phyloP scores from a whole-genome alignment of 2,888 invertebrate species.

The Eristalis pertinax region DNA sequence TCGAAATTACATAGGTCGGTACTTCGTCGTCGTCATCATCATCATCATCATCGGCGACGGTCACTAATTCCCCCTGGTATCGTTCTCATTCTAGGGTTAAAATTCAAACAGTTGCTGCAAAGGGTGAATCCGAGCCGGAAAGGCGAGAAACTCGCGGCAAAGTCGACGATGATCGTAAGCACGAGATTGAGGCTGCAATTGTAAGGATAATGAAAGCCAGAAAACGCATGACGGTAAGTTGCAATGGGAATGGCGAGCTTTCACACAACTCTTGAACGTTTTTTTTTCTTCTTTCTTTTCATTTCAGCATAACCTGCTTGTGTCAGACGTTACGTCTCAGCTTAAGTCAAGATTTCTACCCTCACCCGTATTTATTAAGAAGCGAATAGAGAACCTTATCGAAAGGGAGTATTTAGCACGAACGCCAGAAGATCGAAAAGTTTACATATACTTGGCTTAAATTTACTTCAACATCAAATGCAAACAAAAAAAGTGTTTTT shows the following conservation, averaged over 20 bases:
- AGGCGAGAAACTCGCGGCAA: constrained; percentile 98
- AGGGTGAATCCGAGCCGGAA: constrained; percentile 99
- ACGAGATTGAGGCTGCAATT: constrained; percentile 99
- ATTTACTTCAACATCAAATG: constrained; percentile 67
- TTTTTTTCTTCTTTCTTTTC: constrained; percentile 65
- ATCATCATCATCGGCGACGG: background rate
- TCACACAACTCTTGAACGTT: background rate
- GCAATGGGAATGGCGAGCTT: background rate
- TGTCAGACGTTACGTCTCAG: constrained; percentile 98
- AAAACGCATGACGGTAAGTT: constrained; percentile 92
- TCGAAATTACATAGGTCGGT: constrained; percentile 95
- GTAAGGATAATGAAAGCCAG: constrained; percentile 98
- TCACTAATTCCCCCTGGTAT: background rate
- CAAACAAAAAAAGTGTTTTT: constrained; percentile 31
- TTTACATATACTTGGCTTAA: constrained; percentile 97
- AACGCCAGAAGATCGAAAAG: constrained; percentile 97
- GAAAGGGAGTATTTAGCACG: constrained; percentile 99
- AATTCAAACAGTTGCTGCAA: constrained; percentile 96
- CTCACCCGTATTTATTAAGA: constrained; percentile 98
- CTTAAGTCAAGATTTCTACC: constrained; percentile 98
- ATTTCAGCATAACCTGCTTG: constrained; percentile 93
- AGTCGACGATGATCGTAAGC: constrained; percentile 99
- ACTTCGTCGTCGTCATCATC: too few species aligned
- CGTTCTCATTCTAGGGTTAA: constrained; percentile 86
- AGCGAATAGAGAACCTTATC: constrained; percentile 99